These are phyloP conservation scores for Heterotilapia buettikoferi DNA, from an alignment of 2,113 vertebrate species.

Conservation along the genomic window DNA sequence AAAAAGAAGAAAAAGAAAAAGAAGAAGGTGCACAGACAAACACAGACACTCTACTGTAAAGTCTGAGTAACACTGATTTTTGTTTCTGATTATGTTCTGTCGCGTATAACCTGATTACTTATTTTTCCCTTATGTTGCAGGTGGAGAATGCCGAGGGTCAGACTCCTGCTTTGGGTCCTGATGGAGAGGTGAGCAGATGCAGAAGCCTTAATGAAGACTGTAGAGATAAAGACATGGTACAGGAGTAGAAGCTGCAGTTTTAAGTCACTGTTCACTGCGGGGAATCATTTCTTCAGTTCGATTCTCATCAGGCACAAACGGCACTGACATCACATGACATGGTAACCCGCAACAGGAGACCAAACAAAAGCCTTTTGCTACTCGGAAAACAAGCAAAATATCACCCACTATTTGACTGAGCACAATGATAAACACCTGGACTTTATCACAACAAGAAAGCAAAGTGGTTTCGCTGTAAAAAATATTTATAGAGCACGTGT, in stretches of 20 bases:
- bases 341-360: neutral
- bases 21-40: constrained; percentile 75
- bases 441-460: neutral
- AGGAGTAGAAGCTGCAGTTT: neutral
- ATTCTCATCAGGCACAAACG: neutral
- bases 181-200: constrained; percentile 82
- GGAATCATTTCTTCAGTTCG: neutral
- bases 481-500: neutral
- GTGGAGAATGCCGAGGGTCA: constrained; percentile 82
- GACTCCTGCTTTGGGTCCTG: constrained; percentile 80
- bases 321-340: neutral
- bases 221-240: neutral
- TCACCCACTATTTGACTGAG: neutral
- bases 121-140: constrained; percentile 59
- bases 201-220: neutral
- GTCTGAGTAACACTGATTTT: neutral
- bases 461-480: neutral
- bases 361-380: neutral
- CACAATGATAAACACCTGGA: neutral
- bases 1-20: constrained; percentile 95
- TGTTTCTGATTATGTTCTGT: neutral
- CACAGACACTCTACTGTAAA: neutral
- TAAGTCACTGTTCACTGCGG: neutral
- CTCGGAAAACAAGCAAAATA: neutral
- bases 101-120: neutral